phyloP scores from a whole-genome alignment of 2,888 invertebrate genomes.

The Atethmia centrago region DNA sequence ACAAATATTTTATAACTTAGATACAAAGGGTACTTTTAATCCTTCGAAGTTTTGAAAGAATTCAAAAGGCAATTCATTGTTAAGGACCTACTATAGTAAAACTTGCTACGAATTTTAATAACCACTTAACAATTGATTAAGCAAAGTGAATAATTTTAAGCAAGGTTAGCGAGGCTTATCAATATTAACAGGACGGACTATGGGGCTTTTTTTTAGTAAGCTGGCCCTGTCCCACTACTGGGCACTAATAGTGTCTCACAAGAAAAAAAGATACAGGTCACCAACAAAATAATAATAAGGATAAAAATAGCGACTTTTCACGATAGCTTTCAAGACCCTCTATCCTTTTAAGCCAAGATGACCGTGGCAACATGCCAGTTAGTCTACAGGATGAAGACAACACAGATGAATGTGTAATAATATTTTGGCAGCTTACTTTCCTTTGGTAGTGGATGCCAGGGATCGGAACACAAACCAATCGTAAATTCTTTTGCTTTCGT shows the following conservation, averaged over 20 bases:
- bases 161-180: no score
- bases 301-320: background rate
- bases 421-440: constrained; percentile 23
- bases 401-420: constrained; percentile 27
- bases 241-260: no score
- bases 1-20: no score
- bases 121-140: background rate
- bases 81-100: background rate
- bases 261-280: background rate
- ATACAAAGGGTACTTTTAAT: no score
- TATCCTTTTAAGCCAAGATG: background rate
- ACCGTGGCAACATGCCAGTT: constrained; percentile 40
- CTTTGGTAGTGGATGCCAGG: constrained; percentile 29
- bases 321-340: background rate
- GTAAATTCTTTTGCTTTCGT: constrained; percentile 35
- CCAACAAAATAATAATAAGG: background rate
- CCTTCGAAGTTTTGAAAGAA: background rate
- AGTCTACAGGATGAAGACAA: constrained; percentile 13
- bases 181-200: no score
- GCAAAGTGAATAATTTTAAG: background rate
- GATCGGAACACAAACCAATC: constrained; percentile 1
- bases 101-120: background rate
- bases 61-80: background rate
- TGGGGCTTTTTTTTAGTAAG: background rate
- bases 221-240: rapidly evolving